phyloP scores from a whole-genome alignment of 1,140 invertebrate genomes.

The Drosophila biarmipes region DNA sequence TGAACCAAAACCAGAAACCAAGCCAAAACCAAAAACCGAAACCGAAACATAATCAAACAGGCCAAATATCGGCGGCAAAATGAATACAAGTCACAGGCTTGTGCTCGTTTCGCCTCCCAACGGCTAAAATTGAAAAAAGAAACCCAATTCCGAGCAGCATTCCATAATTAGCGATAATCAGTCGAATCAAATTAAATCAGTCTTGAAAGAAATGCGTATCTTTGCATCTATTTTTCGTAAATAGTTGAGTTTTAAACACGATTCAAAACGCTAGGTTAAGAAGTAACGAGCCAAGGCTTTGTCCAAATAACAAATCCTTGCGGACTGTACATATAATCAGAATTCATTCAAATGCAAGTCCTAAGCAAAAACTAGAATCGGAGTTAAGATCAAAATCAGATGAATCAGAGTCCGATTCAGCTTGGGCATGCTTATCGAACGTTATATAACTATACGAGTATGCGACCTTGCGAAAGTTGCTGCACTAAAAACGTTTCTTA shows the following conservation, averaged over 20 bases:
- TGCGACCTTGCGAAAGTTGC: constrained; percentile 51
- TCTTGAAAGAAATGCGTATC: constrained; percentile 75
- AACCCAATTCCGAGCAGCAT: constrained; percentile 63
- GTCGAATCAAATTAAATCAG: constrained; percentile 35
- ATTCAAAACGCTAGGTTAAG: constrained; percentile 53
- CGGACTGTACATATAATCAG: constrained; percentile 38
- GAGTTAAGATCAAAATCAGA: constrained; percentile 4
- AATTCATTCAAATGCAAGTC: constrained; percentile 24
- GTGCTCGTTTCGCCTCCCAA: constrained; percentile 45
- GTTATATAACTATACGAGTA: constrained; percentile 44
- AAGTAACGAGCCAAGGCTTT: constrained; percentile 13
- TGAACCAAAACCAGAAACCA: constrained; percentile 43
- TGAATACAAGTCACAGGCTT: constrained; percentile 17
- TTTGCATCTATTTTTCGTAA: constrained; percentile 85
- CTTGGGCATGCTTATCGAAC: constrained; percentile 56
- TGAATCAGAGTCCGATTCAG: constrained; percentile 30
- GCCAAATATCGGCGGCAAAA: constrained; percentile 42
- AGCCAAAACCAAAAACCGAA: constrained; percentile 45
- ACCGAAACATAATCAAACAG: constrained; percentile 45
- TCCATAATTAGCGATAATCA: constrained; percentile 73
- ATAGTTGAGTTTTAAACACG: constrained; percentile 71
- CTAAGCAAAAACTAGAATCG: constrained; percentile 16
- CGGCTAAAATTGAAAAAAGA: constrained; percentile 1
- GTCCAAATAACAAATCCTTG: constrained; percentile 24
- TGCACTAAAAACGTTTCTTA: constrained; percentile 50